Evolutionary conservation across 2,113 vertebrate genomes (phyloP).

Genomic region (Caranx ignobilis): DNA sequence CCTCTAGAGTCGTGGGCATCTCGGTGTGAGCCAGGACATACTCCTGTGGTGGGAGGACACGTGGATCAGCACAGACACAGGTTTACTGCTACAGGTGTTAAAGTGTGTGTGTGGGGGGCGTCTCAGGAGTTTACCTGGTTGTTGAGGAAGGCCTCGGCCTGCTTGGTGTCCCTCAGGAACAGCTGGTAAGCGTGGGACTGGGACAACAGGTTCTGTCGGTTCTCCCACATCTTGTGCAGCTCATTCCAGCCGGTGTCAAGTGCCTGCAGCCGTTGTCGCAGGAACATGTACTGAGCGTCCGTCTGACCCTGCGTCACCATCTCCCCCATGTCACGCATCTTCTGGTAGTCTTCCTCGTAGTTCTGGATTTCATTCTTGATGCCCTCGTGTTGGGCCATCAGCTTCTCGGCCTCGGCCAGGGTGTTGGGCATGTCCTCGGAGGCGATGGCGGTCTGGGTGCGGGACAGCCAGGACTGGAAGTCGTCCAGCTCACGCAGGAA

Average conservation of each 20-base stretch:
- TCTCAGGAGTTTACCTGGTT: conserved; percentile 88
- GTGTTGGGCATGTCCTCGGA: conserved; percentile 98
- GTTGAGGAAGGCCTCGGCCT: conserved; percentile 97
- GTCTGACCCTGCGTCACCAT: conserved; percentile 97
- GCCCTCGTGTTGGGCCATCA: conserved; percentile 94
- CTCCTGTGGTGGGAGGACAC: conserved; percentile 82
- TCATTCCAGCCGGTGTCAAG: conserved; percentile 97
- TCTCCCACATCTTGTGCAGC: conserved; percentile 99
- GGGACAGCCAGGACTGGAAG: conserved; percentile 97
- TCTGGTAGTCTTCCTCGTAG: conserved; percentile 98
- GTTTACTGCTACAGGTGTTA: not conserved
- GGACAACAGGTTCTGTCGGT: conserved; percentile 94
- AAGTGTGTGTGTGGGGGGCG: no score
- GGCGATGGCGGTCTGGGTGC: conserved; percentile 95
- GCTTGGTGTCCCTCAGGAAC: conserved; percentile 96
- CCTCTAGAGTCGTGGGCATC: conserved; percentile 95
- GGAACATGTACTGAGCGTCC: conserved; percentile 97
- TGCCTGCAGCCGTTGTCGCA: conserved; percentile 93
- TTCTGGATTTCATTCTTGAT: conserved; percentile 97
- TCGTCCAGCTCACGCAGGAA: conserved; percentile 97
- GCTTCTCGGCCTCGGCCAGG: conserved; percentile 92
- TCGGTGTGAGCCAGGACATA: conserved; percentile 96
- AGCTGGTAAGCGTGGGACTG: conserved; percentile 97
- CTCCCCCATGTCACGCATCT: conserved; percentile 98
- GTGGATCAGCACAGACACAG: not conserved